Evolutionary conservation across 2,888 invertebrate species (phyloP), one percentile per base, ranked within the genome.

Genomic region (Nyleta sp.): DNA sequence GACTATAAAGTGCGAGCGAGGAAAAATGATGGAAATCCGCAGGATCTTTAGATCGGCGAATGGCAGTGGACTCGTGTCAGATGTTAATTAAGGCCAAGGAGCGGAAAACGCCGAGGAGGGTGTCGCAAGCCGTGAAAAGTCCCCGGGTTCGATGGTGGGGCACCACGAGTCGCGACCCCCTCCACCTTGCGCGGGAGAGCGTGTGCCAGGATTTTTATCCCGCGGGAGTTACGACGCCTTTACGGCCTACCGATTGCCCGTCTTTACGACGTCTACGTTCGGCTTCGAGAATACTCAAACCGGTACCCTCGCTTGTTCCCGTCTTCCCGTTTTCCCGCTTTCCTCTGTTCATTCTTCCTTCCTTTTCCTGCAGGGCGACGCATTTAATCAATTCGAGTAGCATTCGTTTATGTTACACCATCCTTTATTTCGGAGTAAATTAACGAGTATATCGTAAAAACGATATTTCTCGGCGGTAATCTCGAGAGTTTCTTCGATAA

Each of bases 81-180:
- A 88, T 86, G 88, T 86, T 88, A 89, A 89, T 89, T 89, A 89
- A 89, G 88, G 88, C 88, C 88, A 89, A 89, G 88, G 88, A 87
- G 83, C 84, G 85, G 85, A 86, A 88, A 88, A 86, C 84, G 84
- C 74, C 65, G 67, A 76, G 83, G 78, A 85, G 87, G 87, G 87
- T 88, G 87, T 88, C 84, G 88, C 84, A 88, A 88, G 86, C 80
- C 83, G 64, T 85, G 86, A 85, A 87, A 84, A 82, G 82, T 80
- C 81, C 31, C 79, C 75, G 75, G 35, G 33, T 38, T 18, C 2
- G 24, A 8, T 44, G 48, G 64, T 62, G 70, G 70, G 57, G 74
- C 28, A 67, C n/a, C n/a, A 13, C 50, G 20, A 42, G 62, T 17
- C 44, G 42, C 67, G 38, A 15, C 64, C 78, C 70, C 55, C 80